phyloP scores from a whole-genome alignment of 2,797 vertebrate species.

The Crax fasciolata region DNA sequence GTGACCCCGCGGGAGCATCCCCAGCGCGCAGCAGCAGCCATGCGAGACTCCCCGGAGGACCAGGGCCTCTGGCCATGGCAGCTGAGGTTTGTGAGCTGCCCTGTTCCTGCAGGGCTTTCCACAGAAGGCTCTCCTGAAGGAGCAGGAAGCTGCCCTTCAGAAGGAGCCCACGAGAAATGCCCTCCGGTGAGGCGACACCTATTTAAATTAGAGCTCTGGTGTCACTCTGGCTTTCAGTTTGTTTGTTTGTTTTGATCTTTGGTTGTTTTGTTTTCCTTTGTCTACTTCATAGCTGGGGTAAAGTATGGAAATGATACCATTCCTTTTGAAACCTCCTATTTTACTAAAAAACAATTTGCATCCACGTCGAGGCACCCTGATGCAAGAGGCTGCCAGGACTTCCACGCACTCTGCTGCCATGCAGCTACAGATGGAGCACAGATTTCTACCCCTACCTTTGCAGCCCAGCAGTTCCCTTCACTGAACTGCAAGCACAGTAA shows the following conservation, averaged over 20 bases:
- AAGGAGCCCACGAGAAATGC: background rate
- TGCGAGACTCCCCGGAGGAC: background rate
- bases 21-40: background rate
- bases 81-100: background rate
- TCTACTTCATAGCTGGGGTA: background rate
- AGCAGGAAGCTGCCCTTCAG: background rate
- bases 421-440: background rate
- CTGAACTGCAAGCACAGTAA: background rate
- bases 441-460: background rate
- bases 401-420: background rate
- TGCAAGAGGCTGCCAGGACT: background rate
- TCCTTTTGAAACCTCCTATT: background rate
- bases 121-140: background rate
- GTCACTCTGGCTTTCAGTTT: background rate
- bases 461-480: background rate
- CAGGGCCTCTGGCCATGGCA: background rate
- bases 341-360: background rate
- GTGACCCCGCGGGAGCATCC: background rate
- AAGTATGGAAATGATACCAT: background rate
- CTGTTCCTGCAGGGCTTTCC: background rate
- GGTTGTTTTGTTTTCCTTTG: fast-evolving
- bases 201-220: background rate
- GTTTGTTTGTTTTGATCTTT: background rate
- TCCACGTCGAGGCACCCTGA: background rate
- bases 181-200: background rate